Evolutionary conservation across 2,888 invertebrate genomes (phyloP).

Genomic region (Yponomeuta malinellus): DNA sequence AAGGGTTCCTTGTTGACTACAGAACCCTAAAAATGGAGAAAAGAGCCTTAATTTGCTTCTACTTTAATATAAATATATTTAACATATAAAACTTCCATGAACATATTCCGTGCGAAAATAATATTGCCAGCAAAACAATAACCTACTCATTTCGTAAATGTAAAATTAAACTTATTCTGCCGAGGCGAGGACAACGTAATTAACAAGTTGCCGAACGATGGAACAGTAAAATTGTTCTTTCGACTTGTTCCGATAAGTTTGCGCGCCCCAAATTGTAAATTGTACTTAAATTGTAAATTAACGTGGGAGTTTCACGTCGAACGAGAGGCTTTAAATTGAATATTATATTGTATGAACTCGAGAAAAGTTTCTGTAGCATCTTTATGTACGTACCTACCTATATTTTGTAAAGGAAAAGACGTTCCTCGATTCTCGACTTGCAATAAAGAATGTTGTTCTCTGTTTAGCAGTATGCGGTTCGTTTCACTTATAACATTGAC

Average conservation of each 20-base stretch:
- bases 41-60: too few species aligned
- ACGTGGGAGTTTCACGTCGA: neutral
- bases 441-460: too few species aligned
- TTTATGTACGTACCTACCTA: neutral
- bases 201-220: neutral
- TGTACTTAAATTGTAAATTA: constrained; percentile 1
- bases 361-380: neutral
- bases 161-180: neutral
- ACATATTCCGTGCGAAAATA: neutral
- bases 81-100: neutral
- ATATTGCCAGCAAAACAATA: neutral
- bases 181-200: neutral
- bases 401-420: too few species aligned
- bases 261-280: constrained; percentile 1
- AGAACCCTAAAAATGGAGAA: too few species aligned
- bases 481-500: too few species aligned
- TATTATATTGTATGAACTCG: neutral
- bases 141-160: neutral
- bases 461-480: too few species aligned
- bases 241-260: constrained; percentile 3
- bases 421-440: too few species aligned
- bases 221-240: neutral
- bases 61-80: too few species aligned
- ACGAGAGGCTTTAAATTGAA: neutral
- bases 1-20: too few species aligned